These are phyloP conservation scores for Pachyrhynchus sulphureomaculatus DNA, from an alignment of 1,140 invertebrate genomes.

Conservation along the genomic window DNA sequence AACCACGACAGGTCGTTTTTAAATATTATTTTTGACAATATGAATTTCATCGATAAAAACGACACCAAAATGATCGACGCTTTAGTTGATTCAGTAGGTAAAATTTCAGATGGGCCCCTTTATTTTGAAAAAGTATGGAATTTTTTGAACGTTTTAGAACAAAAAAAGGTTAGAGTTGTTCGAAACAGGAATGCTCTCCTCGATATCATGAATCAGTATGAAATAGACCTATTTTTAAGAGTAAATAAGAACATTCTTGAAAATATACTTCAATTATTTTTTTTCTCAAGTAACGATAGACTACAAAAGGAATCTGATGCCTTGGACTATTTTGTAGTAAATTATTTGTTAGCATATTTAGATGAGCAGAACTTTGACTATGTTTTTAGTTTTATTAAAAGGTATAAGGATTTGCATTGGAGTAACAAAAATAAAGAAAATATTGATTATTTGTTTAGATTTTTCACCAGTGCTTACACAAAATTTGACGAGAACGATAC, in stretches of 20 bases:
- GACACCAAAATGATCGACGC: conserved; percentile 3
- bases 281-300: not conserved
- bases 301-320: too few relatives aligned
- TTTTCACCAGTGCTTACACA: not conserved
- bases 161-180: not conserved
- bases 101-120: not conserved
- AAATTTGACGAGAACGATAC: not conserved
- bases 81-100: not conserved
- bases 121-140: conserved; percentile 4
- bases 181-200: not conserved
- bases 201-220: not conserved
- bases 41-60: conserved; percentile 8
- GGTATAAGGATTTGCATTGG: not conserved
- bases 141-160: not conserved
- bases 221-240: not conserved
- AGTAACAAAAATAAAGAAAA: not conserved
- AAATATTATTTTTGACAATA: not conserved
- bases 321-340: conserved; percentile 4
- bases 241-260: not conserved
- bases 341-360: conserved; percentile 1
- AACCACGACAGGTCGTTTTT: conserved; percentile 2
- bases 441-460: not conserved
- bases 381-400: conserved; percentile 4
- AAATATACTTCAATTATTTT: not conserved
- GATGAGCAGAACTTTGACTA: not conserved